Evolutionary conservation across 2,888 invertebrate genomes (phyloP).

Genomic region (Rhamnusium bicolor): DNA sequence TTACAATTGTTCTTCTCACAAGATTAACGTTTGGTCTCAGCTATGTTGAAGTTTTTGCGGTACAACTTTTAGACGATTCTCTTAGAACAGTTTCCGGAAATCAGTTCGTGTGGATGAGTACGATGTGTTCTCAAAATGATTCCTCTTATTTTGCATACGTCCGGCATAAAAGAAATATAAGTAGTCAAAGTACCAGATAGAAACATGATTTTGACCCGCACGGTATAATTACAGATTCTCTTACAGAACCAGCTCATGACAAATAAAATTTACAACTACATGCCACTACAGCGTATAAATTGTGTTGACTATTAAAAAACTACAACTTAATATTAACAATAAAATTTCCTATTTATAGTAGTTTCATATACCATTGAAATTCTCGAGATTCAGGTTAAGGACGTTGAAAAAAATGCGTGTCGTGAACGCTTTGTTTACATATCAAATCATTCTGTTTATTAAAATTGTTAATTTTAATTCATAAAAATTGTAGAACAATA

Average conservation of each 20-base stretch:
- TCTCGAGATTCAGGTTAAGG: conserved; percentile 56
- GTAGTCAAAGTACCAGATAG: no score
- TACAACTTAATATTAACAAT: conserved; percentile 31
- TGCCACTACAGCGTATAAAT: not conserved
- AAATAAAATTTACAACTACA: not conserved
- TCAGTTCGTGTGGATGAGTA: no score
- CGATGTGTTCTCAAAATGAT: no score
- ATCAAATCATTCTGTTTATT: conserved; percentile 18
- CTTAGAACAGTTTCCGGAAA: no score
- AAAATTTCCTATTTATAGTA: conserved; percentile 47
- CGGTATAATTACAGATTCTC: no score
- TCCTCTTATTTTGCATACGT: no score
- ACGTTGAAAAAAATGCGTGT: conserved; percentile 46
- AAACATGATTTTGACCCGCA: no score
- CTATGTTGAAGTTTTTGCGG: no score
- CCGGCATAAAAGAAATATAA: no score
- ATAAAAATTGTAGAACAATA: conserved; percentile 32
- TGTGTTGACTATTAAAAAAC: conserved; percentile 35
- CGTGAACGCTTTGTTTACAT: conserved; percentile 39
- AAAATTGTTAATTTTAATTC: conserved; percentile 27
- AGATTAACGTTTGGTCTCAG: no score
- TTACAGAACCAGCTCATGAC: not conserved
- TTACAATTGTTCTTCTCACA: no score
- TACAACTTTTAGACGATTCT: no score
- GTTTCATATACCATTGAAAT: conserved; percentile 53